Percentiles rank a stretch among this genome's conserved stretches.
phyloP scores from a whole-genome alignment of 2,113 vertebrate genomes.

The Martes martes region DNA sequence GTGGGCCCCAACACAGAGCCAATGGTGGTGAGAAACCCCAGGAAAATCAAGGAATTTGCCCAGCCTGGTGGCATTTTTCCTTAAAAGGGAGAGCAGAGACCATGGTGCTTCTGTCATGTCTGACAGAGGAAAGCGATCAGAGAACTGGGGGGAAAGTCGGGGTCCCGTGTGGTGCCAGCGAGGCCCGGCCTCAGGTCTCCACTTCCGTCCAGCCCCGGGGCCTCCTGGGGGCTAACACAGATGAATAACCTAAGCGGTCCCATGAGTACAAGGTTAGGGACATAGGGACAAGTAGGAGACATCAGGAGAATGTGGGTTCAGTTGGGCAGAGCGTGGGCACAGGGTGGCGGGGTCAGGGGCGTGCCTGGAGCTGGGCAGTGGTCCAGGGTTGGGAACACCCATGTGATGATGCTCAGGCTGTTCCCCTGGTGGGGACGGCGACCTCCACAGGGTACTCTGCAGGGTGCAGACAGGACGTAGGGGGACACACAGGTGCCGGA shows the following conservation, averaged over 20 bases:
- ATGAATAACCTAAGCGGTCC: accelerated
- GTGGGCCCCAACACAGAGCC: not conserved
- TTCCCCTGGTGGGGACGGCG: not conserved
- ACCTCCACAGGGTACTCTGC: accelerated
- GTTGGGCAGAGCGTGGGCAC: too few species aligned
- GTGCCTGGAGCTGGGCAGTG: too few species aligned
- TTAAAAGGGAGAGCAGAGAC: not conserved
- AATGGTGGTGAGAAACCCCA: not conserved
- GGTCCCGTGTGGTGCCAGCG: accelerated
- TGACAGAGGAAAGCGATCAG: not conserved
- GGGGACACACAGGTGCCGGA: accelerated
- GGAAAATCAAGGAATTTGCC: not conserved
- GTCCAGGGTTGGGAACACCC: not conserved
- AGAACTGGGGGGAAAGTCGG: accelerated
- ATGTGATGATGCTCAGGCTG: not conserved
- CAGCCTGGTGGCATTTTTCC: not conserved
- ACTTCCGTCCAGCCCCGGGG: not conserved
- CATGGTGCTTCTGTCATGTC: not conserved
- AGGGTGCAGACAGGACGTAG: not conserved
- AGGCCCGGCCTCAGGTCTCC: not conserved
- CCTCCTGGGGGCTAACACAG: accelerated
- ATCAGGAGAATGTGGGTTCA: accelerated
- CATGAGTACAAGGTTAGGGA: not conserved
- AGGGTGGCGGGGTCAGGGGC: not conserved
- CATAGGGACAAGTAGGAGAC: not conserved